phyloP scores from a whole-genome alignment of 2,888 invertebrate species.

The Hypomecis punctinalis region DNA sequence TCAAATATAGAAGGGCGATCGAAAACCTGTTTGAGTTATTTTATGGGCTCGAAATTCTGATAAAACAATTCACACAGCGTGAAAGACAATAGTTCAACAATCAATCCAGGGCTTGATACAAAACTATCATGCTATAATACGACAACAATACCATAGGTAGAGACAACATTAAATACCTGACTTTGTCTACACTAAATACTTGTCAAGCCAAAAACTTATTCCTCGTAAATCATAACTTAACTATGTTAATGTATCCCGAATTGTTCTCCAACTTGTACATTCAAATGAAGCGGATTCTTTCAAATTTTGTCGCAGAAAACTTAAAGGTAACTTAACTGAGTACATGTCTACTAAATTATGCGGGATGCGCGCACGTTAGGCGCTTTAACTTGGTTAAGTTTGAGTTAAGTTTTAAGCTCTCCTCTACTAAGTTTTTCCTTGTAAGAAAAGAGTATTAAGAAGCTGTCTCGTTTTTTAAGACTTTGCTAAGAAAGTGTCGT shows the following conservation, averaged over 20 bases:
- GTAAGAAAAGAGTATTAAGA: conserved; percentile 15
- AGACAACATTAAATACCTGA: no score
- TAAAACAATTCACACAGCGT: no score
- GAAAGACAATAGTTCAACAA: no score
- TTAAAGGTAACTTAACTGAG: conserved; percentile 42
- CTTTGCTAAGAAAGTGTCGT: conserved; percentile 5
- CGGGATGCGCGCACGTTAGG: conserved; percentile 49
- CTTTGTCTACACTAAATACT: neutral
- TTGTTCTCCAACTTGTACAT: conserved; percentile 17
- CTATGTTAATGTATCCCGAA: conserved; percentile 3
- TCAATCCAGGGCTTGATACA: no score
- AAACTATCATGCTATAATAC: no score
- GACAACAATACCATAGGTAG: no score
- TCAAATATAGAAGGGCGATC: no score
- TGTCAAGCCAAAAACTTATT: neutral
- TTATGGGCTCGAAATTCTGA: no score
- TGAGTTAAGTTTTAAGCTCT: conserved; percentile 45
- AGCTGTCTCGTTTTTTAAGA: conserved; percentile 6
- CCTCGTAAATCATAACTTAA: conserved; percentile 8
- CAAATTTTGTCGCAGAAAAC: conserved; percentile 26
- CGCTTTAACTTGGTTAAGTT: conserved; percentile 50
- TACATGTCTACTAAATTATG: conserved; percentile 55
- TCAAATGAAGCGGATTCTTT: conserved; percentile 28
- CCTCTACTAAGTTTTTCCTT: conserved; percentile 21
- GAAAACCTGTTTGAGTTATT: no score